Conservation (phyloP, 2,797 vertebrate genomes). For the Gymnoscopelus braueri region DNA sequence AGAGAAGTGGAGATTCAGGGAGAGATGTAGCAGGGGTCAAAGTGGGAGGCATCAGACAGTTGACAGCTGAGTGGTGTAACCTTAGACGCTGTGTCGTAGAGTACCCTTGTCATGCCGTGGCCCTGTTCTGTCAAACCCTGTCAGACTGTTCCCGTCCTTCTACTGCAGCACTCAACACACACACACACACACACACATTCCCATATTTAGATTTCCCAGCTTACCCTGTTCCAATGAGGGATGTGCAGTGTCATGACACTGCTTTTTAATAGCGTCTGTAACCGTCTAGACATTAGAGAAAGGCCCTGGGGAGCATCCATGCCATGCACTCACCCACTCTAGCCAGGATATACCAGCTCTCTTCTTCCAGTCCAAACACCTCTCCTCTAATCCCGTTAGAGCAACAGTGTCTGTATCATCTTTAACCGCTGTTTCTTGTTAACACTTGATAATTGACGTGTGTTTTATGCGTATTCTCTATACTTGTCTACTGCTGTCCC, state of each 20-base stretch:
- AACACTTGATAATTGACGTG: too few species aligned
- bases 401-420: background rate
- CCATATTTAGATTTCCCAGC: slow-evolving; percentile 23
- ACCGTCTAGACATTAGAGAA: slow-evolving; percentile 16
- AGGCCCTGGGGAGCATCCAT: background rate
- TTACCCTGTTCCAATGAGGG: slow-evolving; percentile 24
- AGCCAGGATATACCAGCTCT: background rate
- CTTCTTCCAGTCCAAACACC: background rate
- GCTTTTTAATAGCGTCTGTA: slow-evolving; percentile 35
- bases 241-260: slow-evolving; percentile 14
- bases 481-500: too few species aligned
- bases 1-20: background rate
- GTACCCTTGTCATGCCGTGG: slow-evolving; percentile 20
- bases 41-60: slow-evolving; percentile 4
- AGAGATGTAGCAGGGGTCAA: slow-evolving; percentile 14
- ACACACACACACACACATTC: background rate
- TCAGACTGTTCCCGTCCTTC: slow-evolving; percentile 4
- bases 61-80: slow-evolving; percentile 39
- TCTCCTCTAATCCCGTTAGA: background rate
- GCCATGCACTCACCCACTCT: slow-evolving; percentile 3
- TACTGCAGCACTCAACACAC: background rate
- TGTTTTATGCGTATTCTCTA: too few species aligned
- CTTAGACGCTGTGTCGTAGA: background rate
- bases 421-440: background rate
- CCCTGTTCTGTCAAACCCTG: slow-evolving; percentile 41